phyloP scores from a whole-genome alignment of 2,113 vertebrate genomes.

The Phrynosoma platyrhinos region DNA sequence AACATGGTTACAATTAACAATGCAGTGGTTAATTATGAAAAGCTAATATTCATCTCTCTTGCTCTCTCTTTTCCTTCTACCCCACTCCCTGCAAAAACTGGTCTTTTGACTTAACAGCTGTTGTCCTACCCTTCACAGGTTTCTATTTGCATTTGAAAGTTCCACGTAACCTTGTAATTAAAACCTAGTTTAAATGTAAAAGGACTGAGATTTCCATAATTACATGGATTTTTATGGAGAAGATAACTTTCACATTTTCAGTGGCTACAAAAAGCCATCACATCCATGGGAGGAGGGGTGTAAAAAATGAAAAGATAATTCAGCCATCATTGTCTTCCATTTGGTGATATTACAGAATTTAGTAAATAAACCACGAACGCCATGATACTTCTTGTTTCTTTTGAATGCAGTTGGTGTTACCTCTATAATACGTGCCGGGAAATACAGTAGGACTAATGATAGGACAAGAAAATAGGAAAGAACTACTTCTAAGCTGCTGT shows the following conservation, averaged over 20 bases:
- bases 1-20: constrained; percentile 83
- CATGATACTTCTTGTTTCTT: constrained; percentile 61
- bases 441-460: constrained; percentile 35
- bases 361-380: constrained; percentile 67
- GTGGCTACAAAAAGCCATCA: constrained; percentile 61
- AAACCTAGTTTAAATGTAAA: constrained; percentile 41
- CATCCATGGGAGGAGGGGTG: constrained; percentile 9
- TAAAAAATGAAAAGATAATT: constrained; percentile 46
- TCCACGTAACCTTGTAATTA: constrained; percentile 58
- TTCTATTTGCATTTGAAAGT: constrained; percentile 59
- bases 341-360: constrained; percentile 70
- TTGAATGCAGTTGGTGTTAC: constrained; percentile 65
- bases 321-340: constrained; percentile 83
- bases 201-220: constrained; percentile 60
- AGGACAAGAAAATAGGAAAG: constrained; percentile 38
- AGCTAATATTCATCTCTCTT: constrained; percentile 53
- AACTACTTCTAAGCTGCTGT: constrained; percentile 70
- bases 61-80: not conserved
- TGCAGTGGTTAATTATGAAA: constrained; percentile 74
- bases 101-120: constrained; percentile 62
- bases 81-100: constrained; percentile 54
- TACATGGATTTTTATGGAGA: constrained; percentile 44
- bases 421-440: constrained; percentile 75
- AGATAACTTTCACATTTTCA: constrained; percentile 37
- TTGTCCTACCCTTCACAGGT: constrained; percentile 55